Base-by-base conservation (phyloP, 1,140 invertebrate species). In the Drosophila tristis region DNA sequence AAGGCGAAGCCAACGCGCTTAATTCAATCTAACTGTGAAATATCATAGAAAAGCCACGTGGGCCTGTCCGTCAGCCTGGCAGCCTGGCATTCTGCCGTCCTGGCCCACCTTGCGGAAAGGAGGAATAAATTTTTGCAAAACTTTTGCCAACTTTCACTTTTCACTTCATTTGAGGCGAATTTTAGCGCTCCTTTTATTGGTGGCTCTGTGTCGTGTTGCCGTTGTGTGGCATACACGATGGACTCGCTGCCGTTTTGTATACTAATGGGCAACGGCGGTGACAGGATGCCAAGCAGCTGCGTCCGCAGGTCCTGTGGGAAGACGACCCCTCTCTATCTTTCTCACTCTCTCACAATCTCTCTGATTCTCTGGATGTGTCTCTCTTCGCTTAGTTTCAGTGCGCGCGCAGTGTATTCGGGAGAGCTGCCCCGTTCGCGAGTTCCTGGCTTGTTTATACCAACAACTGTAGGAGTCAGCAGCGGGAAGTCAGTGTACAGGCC, bases 401-500 rank as follows among this genome's bases (percentile, higher is more conserved):
- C 82, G 78, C 84, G 82, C 84, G 82, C 84, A 87, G 49, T 56
- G 75, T 78, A 59, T 44, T 47, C 47, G 39, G 56, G 60, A 78
- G 70, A 67, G 78, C 58, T 62, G 70, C 48, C 62, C 55, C 72
- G 57, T 75, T 73, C 29, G 2, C 31, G 4, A 61, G 73, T 68
- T 82, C 39, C 43, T 67, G 75, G 45, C 55, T 75, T 86, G 82
- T 87, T 86, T 87, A 76, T 75, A 78, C 81, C 71, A 87, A 89
- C 78, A 87, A 79, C 58, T 60, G 64, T 62, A 60, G 58, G 29
- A 29, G 45, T 4, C 55, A 71, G 49, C 35, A 65, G 47, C 59
- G 67, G 54, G 31, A 78, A 56, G 67, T 20, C n/a, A 77, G 53
- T 60, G 59, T 75, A 62, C 67, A 49, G 35, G 55, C 39, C 35